Evolutionary conservation across 2,113 vertebrate genomes (phyloP), one percentile per base, ranked within the genome.

Genomic region (Chroicocephalus ridibundus): DNA sequence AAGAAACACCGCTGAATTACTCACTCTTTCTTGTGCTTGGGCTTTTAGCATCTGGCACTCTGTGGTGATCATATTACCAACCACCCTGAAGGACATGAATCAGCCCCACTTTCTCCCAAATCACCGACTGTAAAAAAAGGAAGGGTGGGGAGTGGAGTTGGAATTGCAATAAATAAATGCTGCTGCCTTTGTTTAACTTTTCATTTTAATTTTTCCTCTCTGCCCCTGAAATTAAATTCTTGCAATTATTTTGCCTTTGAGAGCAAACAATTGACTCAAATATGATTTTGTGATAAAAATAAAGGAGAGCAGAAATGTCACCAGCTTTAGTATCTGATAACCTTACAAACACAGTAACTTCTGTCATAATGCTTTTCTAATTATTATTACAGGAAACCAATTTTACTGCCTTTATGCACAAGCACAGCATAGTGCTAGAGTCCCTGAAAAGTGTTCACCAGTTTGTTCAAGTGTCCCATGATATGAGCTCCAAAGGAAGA

Each of bases 131-230:
- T 38, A n/a, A 65, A 79, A 82, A 29, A 55, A 40, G 1, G 5
- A 4, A 0, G 0, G 2, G 10, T 47, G 47, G 9, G 2, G 0
- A 1, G 3, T 2, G 5, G 0, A 12, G 8, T 51, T 61, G 36
- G 10, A 72, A 55, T 60, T 51, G 20, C 18, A 74, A 25, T 17
- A 62, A 66, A 75, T 47, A 75, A 64, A 34, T 64, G 51, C 25
- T 3, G 7, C 2, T 42, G 11, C 9, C 44, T 85, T 29, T 34
- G 4, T 40, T 90, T 46, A 76, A 36, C 16, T 70, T 81, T 46
- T n/a, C 2, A 29, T 72, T 90, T 74, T 40, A 44, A 17, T n/a
- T 87, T 91, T 90, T 77, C 13, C 6, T 86, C 26, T 82, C 34
- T 82, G 52, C 18, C 29, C 7, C 61, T 61, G 36, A 82, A 76